Evolutionary conservation across 2,113 vertebrate species (phyloP).

Genomic region (Bos taurus): ARS-UCD2.0 NC_037343.1:58168001-58168500

Average conservation of each 20-base stretch:
- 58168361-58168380: not conserved
- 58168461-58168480: not conserved
- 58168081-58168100: not conserved
- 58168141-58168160: not conserved
- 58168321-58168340: too few relatives aligned
- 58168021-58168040: not conserved
- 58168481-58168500: not conserved
- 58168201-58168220: not conserved
- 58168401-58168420: not conserved
- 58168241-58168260: not conserved
- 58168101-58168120: not conserved
- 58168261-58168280: not conserved
- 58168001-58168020: too few relatives aligned
- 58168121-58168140: accelerated
- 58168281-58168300: not conserved
- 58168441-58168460: not conserved
- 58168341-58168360: accelerated
- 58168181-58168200: accelerated
- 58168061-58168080: not conserved
- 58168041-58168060: not conserved
- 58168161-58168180: not conserved
- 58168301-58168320: not conserved
- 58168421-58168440: not conserved
- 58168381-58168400: not conserved
- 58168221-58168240: not conserved